Base-by-base conservation (phyloP, 2,888 invertebrate genomes). In the Alloplasta piceator region DNA sequence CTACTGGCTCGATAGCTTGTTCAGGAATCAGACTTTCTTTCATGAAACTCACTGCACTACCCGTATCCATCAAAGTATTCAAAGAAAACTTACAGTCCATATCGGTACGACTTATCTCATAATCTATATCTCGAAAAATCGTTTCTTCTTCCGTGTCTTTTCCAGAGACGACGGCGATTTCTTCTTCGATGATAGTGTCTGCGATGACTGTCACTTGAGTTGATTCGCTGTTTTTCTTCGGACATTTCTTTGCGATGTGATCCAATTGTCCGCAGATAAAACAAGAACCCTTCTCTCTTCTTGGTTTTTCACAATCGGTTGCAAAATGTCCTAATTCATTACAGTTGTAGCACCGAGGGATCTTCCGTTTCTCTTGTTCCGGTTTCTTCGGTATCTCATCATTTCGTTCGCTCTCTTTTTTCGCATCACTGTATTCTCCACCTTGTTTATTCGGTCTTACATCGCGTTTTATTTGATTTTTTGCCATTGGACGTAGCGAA, bases 31-130 rank as follows among this genome's bases (percentile, higher is more conserved):
- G 60, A 43, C 73, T 58, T 48, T 58, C 48, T 72, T 83, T 78
- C 12, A 81, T 55, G 26, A 83, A 79, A 73, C 81, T 81, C 6
- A 78, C 43, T 16, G 12, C 14, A 48, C 80, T 74, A 41, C 74
- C 66, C 1, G 74, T 74, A 50, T 78, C 78, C 56, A 81, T 48
- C 43, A 81, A 71, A 12, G 78, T 64, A 7, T 58, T 52, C 41
- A 81, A 43, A 4, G 4, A 61, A 39, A 66, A 9, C 10, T 5
- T 43, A 60, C 50, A 12, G 0, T 26, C n/a, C 1, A 12, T 14
- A n/a, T 36, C 16, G 5, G 5, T 7, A n/a, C 16, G 6, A n/a
- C 55, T 43, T 63, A 68, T 43, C 61, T 60, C 7, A 52, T 60
- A 55, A n/a, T 61, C 55, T 14, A 68, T 10, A 2, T 61, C 38